phyloP scores from a whole-genome alignment of 2,888 invertebrate genomes.

The Scrobipalpa costella region DNA sequence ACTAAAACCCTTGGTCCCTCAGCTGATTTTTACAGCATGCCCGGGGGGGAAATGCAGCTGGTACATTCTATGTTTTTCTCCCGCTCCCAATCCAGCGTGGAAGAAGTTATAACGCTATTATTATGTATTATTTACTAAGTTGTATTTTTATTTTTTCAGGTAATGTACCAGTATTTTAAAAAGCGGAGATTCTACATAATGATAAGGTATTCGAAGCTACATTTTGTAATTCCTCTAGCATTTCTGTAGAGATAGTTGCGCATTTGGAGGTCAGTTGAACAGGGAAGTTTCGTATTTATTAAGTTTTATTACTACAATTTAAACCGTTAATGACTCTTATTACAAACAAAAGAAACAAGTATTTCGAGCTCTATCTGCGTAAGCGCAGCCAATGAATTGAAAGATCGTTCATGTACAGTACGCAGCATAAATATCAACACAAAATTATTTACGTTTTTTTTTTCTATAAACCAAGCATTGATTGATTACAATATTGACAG shows the following conservation, averaged over 20 bases:
- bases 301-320: constrained; percentile 13
- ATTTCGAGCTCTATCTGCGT: constrained; percentile 1
- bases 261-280: constrained; percentile 23
- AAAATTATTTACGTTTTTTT: constrained; percentile 1
- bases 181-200: not conserved
- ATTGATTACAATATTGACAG: constrained; percentile 23
- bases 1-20: too few relatives aligned
- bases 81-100: too few relatives aligned
- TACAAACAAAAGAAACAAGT: constrained; percentile 11
- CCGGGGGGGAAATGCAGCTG: too few relatives aligned
- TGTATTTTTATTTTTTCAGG: constrained; percentile 15
- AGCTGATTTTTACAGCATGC: too few relatives aligned
- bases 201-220: not conserved
- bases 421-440: not conserved
- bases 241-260: not conserved
- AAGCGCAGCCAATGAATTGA: constrained; percentile 13
- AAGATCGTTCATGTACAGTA: constrained; percentile 11
- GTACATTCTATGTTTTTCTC: too few relatives aligned
- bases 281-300: constrained; percentile 12
- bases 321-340: constrained; percentile 9
- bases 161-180: constrained; percentile 18
- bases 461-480: not conserved
- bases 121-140: constrained; percentile 1
- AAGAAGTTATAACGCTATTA: too few relatives aligned
- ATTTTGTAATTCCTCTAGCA: not conserved